Evolutionary conservation across 1,140 invertebrate genomes (phyloP).

Genomic region (Orchestia grillus): DNA sequence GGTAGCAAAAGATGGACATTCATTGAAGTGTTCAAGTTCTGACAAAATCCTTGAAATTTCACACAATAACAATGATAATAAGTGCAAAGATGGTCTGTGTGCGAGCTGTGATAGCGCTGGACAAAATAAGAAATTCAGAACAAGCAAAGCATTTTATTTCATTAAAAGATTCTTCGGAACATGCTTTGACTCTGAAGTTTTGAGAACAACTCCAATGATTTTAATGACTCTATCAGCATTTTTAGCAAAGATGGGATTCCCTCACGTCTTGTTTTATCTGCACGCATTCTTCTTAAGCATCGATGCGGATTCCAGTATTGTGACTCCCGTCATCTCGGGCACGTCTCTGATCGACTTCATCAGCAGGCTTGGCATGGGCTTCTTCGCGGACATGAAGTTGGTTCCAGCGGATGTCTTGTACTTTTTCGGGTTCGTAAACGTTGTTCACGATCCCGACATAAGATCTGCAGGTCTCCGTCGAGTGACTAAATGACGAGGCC

Average conservation of each 20-base stretch:
- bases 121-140: not conserved
- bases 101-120: not conserved
- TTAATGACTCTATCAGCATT: conserved; percentile 80
- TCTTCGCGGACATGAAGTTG: conserved; percentile 79
- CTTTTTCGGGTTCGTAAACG: not conserved
- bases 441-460: too few relatives aligned
- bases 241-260: conserved; percentile 82
- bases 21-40: not conserved
- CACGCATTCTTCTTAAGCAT: conserved; percentile 78
- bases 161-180: not conserved
- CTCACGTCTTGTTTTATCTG: conserved; percentile 82
- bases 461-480: too few relatives aligned
- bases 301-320: conserved; percentile 79
- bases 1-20: not conserved
- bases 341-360: conserved; percentile 80
- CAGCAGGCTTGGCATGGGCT: conserved; percentile 79
- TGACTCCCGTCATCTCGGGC: conserved; percentile 80
- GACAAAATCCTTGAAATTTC: not conserved
- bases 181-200: conserved; percentile 79
- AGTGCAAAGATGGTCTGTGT: not conserved
- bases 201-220: conserved; percentile 76
- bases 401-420: conserved; percentile 70
- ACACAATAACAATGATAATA: not conserved
- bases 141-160: not conserved
- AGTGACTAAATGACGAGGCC: not conserved